Percentiles rank a stretch among this genome's conserved stretches.
Conservation (phyloP, 2,113 vertebrate genomes). For the Hydrolagus affinis region DNA sequence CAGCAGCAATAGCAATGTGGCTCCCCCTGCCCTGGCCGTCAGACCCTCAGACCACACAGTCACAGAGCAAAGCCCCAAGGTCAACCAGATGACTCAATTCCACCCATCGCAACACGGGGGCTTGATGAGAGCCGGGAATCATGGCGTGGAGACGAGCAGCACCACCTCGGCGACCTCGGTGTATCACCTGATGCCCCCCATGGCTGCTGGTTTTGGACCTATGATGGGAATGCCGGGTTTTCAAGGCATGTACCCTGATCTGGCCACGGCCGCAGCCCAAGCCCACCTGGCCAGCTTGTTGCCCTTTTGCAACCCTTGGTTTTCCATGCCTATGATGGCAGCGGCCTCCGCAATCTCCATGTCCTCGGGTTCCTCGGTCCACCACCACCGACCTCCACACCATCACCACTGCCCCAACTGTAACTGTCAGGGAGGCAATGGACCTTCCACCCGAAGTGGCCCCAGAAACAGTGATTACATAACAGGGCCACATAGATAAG, state of each 20-base stretch:
- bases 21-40: background rate
- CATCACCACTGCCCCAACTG: conserved; percentile 32
- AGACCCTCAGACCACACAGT: background rate
- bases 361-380: background rate
- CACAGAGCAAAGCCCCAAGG: background rate
- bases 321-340: conserved; percentile 31
- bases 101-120: background rate
- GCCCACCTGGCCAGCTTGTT: conserved; percentile 35
- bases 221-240: background rate
- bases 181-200: conserved; percentile 18
- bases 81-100: conserved; percentile 1
- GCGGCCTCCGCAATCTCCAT: conserved; percentile 17
- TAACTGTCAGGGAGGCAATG: background rate
- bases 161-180: conserved; percentile 17
- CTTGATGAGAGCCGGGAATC: background rate
- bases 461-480: conserved; percentile 31
- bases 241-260: conserved; percentile 31
- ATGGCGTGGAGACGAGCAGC: conserved; percentile 3
- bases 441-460: background rate
- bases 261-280: conserved; percentile 30
- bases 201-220: background rate
- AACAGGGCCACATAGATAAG: conserved; percentile 34
- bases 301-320: conserved; percentile 37
- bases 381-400: background rate
- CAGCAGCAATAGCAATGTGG: background rate